Evolutionary conservation across 2,888 invertebrate species (phyloP).

Genomic region (Cheilosia grossa): DNA sequence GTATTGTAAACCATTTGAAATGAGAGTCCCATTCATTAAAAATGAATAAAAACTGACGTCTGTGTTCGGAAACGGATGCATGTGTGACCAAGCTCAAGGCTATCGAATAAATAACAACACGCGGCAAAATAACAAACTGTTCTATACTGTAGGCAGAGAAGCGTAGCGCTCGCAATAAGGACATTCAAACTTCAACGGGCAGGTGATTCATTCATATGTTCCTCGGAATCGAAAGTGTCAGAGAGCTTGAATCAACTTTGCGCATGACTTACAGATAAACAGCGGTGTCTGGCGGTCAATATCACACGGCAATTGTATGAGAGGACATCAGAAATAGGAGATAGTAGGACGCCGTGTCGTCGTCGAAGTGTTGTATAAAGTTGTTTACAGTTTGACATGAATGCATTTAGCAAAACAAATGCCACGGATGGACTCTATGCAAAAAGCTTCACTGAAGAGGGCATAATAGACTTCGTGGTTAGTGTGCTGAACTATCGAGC

Average conservation of each 20-base stretch:
- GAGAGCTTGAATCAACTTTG: slow-evolving; percentile 25
- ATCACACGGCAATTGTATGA: slow-evolving; percentile 13
- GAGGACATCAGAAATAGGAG: not conserved
- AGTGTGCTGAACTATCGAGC: too few relatives aligned
- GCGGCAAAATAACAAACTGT: not conserved
- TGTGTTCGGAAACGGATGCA: slow-evolving; percentile 15
- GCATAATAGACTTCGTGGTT: too few relatives aligned
- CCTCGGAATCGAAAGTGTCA: slow-evolving; percentile 1
- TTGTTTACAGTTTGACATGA: not conserved
- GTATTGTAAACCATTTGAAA: slow-evolving; percentile 10
- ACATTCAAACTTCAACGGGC: slow-evolving; percentile 17
- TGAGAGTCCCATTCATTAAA: slow-evolving; percentile 32
- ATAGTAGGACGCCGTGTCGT: not conserved
- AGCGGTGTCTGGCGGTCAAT: slow-evolving; percentile 15
- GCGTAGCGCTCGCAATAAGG: not conserved
- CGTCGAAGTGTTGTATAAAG: not conserved
- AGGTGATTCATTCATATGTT: slow-evolving; percentile 25
- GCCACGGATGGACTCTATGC: too few relatives aligned
- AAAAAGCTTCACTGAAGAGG: too few relatives aligned
- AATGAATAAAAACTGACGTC: slow-evolving; percentile 11
- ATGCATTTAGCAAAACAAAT: too few relatives aligned
- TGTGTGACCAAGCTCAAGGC: slow-evolving; percentile 41
- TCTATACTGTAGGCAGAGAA: not conserved
- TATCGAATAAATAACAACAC: slow-evolving; percentile 1
- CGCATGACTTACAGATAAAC: slow-evolving; percentile 28